A percentile compares a stretch with the other conserved stretches of the same genome.
phyloP scores from a whole-genome alignment of 2,888 invertebrate genomes.

The Synergus laeviventris region DNA sequence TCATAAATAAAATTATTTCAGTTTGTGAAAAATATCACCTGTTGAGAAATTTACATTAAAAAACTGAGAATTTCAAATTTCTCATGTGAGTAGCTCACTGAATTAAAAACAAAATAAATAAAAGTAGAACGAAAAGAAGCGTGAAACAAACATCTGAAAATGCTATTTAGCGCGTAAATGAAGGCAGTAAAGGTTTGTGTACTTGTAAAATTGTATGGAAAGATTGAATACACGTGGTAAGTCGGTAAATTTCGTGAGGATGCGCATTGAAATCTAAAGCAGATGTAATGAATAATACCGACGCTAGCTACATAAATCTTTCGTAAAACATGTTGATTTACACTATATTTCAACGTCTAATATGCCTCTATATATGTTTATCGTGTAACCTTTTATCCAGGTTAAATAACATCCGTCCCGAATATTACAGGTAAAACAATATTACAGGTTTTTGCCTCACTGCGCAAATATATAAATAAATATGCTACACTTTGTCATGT shows the following conservation, averaged over 20 bases:
- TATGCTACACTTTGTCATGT: conserved; percentile 74
- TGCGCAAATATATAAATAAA: conserved; percentile 73
- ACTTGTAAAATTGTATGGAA: background rate
- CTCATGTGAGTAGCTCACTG: too few relatives aligned
- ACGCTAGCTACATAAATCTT: conserved; percentile 65
- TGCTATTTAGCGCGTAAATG: background rate
- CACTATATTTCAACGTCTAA: conserved; percentile 63
- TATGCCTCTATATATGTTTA: conserved; percentile 60
- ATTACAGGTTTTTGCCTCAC: conserved; percentile 65
- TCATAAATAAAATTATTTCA: background rate
- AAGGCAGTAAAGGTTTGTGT: background rate
- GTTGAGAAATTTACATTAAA: background rate
- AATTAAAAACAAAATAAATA: too few relatives aligned
- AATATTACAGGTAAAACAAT: conserved; percentile 64
- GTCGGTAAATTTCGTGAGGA: conserved; percentile 56
- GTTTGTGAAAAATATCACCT: background rate
- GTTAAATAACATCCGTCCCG: conserved; percentile 70
- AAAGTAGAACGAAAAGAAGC: too few relatives aligned
- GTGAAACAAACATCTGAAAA: background rate
- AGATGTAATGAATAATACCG: conserved; percentile 47
- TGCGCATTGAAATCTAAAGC: conserved; percentile 53
- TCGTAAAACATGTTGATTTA: conserved; percentile 66
- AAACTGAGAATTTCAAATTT: too few relatives aligned
- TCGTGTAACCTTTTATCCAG: conserved; percentile 64
- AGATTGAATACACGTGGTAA: background rate